These are phyloP conservation scores for Trididemnum nubilum DNA, from an alignment of 23 tunicate species.

Conservation along the genomic window DNA sequence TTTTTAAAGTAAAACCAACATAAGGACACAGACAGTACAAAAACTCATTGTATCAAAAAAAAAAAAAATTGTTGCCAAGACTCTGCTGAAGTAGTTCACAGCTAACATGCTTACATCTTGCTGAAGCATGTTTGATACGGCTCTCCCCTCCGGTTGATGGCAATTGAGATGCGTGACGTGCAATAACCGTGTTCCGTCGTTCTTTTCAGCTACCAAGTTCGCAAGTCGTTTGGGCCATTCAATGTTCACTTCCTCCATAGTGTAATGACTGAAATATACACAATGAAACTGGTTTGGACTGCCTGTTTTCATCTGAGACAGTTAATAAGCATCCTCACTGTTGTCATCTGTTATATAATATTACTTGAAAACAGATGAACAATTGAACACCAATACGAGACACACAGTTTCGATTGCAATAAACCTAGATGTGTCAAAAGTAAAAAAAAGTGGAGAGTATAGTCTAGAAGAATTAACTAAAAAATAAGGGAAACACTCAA, in stretches of 20 bases:
- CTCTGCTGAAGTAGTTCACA: background rate
- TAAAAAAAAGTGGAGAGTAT: no score
- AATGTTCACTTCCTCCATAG: constrained; percentile 85
- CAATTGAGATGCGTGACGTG: constrained; percentile 80
- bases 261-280: constrained; percentile 46
- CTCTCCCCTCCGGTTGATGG: constrained; percentile 54
- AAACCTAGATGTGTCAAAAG: no score
- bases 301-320: background rate
- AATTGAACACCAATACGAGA: no score
- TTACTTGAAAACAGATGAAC: background rate
- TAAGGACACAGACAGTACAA: no score
- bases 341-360: background rate
- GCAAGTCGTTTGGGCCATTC: constrained; percentile 97
- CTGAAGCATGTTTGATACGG: constrained; percentile 44
- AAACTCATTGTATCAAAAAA: no score
- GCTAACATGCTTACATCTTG: constrained; percentile 46
- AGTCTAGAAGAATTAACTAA: no score
- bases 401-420: no score
- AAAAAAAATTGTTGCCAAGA: no score
- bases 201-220: constrained; percentile 84
- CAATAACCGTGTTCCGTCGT: constrained; percentile 85
- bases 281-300: no score
- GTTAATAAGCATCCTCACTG: background rate
- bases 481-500: no score
- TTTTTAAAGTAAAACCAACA: no score